Evolutionary conservation across 2,888 invertebrate species (phyloP).

Genomic region (Melanargia galathea): DNA sequence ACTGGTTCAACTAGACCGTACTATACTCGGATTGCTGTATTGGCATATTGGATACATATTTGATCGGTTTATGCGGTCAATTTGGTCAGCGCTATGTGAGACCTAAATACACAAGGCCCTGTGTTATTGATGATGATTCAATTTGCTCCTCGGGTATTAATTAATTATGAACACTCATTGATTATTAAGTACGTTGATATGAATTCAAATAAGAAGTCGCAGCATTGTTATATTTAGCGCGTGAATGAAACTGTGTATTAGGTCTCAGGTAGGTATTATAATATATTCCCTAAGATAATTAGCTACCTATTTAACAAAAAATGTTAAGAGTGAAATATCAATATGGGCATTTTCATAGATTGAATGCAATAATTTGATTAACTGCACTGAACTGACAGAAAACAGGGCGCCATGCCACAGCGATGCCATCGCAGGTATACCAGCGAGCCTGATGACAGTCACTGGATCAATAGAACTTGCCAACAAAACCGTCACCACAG

Average conservation of each 20-base stretch:
- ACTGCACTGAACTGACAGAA: too few species aligned
- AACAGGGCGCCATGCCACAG: too few species aligned
- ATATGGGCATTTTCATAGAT: too few species aligned
- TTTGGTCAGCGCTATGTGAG: constrained; percentile 46
- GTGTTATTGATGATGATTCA: constrained; percentile 39
- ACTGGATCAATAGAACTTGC: too few species aligned
- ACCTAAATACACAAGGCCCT: constrained; percentile 43
- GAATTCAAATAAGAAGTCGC: not conserved
- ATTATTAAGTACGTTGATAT: constrained; percentile 31
- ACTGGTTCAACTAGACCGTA: not conserved
- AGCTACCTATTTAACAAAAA: too few species aligned
- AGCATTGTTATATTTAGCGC: constrained; percentile 7
- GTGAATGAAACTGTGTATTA: not conserved
- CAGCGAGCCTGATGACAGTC: too few species aligned
- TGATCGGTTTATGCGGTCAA: constrained; percentile 46
- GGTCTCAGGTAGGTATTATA: too few species aligned
- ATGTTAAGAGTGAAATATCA: too few species aligned
- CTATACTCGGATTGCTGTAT: constrained; percentile 16
- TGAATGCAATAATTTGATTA: too few species aligned
- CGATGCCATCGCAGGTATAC: too few species aligned
- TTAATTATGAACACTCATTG: constrained; percentile 24
- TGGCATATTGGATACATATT: constrained; percentile 43
- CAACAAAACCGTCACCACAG: too few species aligned
- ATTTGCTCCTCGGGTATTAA: constrained; percentile 33
- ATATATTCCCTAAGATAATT: too few species aligned